Evolutionary conservation across 2,113 vertebrate species (phyloP).

Genomic region (Asarcornis scutulata): DNA sequence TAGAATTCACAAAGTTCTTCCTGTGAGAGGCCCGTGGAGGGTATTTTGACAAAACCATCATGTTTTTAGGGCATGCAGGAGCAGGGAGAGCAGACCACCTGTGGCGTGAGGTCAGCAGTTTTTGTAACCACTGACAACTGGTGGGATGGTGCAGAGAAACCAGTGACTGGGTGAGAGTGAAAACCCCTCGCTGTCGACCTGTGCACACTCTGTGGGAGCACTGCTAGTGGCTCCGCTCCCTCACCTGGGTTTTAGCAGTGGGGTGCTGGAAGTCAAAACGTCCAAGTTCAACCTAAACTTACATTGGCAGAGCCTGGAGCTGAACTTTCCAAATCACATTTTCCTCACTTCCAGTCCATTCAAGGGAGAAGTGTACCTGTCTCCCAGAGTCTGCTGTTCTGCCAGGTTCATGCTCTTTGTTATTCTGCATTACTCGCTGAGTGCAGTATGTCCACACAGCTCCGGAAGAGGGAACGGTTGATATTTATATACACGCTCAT

Average conservation of each 20-base stretch:
- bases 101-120: rapidly evolving
- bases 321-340: not conserved
- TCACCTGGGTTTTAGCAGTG: rapidly evolving
- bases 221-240: not conserved
- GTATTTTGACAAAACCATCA: not conserved
- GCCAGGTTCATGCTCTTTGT: not conserved
- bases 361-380: not conserved
- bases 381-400: not conserved
- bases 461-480: not conserved
- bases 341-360: rapidly evolving
- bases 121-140: not conserved
- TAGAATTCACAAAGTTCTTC: not conserved
- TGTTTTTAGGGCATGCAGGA: not conserved
- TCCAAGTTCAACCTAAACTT: not conserved
- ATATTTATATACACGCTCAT: not conserved
- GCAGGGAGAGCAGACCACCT: not conserved
- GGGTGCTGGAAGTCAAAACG: not conserved
- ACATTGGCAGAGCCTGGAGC: not conserved
- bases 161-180: not conserved
- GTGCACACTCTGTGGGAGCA: rapidly evolving
- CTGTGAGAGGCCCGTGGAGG: not conserved
- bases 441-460: not conserved
- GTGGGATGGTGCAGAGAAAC: not conserved
- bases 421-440: not conserved
- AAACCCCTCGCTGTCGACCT: not conserved